Conservation (phyloP, 2,888 invertebrate species). For the Rotaria macrura region DNA sequence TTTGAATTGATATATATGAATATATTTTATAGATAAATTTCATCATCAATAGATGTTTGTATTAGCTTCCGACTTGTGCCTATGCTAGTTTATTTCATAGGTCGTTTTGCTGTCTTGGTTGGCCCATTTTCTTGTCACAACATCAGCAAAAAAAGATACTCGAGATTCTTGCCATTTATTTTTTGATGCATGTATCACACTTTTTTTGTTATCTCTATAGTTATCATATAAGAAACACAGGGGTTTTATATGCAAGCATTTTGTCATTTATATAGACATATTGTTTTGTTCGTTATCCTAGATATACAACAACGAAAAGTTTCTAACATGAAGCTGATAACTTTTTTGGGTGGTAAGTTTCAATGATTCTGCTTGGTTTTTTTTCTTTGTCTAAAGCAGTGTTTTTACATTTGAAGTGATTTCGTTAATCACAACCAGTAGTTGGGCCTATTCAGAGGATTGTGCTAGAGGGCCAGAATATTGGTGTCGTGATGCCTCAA, state of each 20-base stretch:
- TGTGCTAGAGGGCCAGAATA: neutral
- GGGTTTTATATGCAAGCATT: neutral
- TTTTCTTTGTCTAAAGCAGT: too few species aligned
- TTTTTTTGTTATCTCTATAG: neutral
- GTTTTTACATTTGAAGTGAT: neutral
- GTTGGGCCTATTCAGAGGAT: neutral
- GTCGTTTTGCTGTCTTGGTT: neutral
- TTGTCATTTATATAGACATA: neutral
- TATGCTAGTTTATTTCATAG: neutral
- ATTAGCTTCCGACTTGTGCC: too few species aligned
- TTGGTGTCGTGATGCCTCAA: neutral
- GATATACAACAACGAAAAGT: neutral
- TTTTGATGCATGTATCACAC: neutral
- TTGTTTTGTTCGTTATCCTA: neutral
- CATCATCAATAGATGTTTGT: neutral
- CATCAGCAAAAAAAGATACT: neutral
- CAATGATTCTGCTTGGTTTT: too few species aligned
- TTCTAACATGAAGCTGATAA: neutral
- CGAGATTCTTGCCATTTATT: neutral
- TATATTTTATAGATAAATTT: neutral
- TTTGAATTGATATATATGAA: too few species aligned
- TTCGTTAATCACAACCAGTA: neutral
- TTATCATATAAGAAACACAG: neutral
- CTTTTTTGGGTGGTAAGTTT: neutral
- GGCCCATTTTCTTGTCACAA: neutral